phyloP scores from a whole-genome alignment of 2,888 invertebrate species.

The Microplitis manilae region DNA sequence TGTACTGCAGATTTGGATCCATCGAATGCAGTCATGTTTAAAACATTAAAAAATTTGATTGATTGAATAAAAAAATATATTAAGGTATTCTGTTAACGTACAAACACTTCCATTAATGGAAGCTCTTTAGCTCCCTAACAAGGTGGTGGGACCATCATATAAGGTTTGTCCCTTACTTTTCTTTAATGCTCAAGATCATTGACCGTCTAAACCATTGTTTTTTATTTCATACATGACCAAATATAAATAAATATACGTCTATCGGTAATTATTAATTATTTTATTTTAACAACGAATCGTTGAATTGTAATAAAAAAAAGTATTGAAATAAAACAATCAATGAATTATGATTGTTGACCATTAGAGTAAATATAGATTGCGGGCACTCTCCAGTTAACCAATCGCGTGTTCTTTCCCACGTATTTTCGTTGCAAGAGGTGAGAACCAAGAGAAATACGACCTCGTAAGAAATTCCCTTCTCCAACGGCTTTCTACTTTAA shows the following conservation, averaged over 20 bases:
- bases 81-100: not conserved
- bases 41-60: not conserved
- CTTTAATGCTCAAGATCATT: constrained; percentile 56
- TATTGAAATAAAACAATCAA: constrained; percentile 7
- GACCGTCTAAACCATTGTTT: constrained; percentile 55
- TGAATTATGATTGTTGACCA: not conserved
- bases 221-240: constrained; percentile 8
- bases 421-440: constrained; percentile 25
- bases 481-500: constrained; percentile 17
- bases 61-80: not conserved
- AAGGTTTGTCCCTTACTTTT: constrained; percentile 51
- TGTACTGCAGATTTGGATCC: not conserved
- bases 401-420: constrained; percentile 26
- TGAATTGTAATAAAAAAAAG: not conserved
- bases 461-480: constrained; percentile 25
- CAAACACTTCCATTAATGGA: constrained; percentile 54
- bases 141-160: constrained; percentile 59
- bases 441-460: constrained; percentile 27
- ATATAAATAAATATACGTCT: not conserved
- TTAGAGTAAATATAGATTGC: constrained; percentile 4
- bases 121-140: constrained; percentile 57
- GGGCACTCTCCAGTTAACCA: not conserved
- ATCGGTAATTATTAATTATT: not conserved
- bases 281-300: not conserved
- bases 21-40: not conserved